phyloP scores from a whole-genome alignment of 2,113 vertebrate genomes.

The Butorides virescens region DNA sequence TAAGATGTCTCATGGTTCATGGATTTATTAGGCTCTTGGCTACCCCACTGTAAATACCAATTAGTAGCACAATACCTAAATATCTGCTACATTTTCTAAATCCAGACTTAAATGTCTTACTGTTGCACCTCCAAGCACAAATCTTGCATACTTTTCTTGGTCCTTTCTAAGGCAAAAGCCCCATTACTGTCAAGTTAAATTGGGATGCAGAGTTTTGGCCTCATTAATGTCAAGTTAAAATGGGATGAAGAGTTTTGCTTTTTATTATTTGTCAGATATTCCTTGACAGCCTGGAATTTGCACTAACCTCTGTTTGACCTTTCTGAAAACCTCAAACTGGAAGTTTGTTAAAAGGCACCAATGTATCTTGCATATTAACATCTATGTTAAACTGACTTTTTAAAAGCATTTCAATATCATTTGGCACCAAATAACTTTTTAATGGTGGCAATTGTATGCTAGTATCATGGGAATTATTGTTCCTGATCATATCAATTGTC shows the following conservation, averaged over 20 bases:
- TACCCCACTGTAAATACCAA: background rate
- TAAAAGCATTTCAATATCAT: background rate
- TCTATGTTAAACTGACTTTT: background rate
- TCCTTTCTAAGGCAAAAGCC: background rate
- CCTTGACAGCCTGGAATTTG: constrained; percentile 13
- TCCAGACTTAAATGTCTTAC: background rate
- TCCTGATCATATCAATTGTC: background rate
- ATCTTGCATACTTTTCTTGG: background rate
- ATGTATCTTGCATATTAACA: background rate
- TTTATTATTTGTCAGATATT: background rate
- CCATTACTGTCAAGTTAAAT: background rate
- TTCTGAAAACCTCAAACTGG: background rate
- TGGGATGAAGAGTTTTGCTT: background rate
- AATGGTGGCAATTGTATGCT: background rate
- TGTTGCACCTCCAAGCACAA: background rate
- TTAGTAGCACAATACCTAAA: background rate
- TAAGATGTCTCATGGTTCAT: background rate
- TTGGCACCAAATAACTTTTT: background rate
- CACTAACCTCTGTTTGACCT: constrained; percentile 1
- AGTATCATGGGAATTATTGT: background rate
- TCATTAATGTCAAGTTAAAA: background rate
- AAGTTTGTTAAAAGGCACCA: background rate
- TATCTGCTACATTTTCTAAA: background rate
- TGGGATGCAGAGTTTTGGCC: background rate
- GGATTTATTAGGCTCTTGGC: background rate